phyloP scores from a whole-genome alignment of 2,797 vertebrate species.

The Chrosomus eos region DNA sequence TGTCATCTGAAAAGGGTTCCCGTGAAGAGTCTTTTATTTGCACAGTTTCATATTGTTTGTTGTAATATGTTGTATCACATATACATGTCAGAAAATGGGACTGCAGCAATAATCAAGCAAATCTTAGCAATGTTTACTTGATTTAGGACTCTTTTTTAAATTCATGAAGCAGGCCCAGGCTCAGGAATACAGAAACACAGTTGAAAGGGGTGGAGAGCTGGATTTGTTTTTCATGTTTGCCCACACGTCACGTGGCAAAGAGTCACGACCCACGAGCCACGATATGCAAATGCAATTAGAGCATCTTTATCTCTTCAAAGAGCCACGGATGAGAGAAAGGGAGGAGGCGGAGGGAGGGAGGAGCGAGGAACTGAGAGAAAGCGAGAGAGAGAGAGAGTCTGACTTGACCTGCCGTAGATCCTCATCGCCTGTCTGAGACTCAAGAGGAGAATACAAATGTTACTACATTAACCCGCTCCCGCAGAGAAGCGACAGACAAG shows the following conservation, averaged over 20 bases:
- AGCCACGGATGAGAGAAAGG: slow-evolving; percentile 68
- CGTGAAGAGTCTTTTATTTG: too few relatives aligned
- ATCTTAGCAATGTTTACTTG: not conserved
- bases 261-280: slow-evolving; percentile 59
- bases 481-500: slow-evolving; percentile 49
- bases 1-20: too few relatives aligned
- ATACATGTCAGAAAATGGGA: not conserved
- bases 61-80: too few relatives aligned
- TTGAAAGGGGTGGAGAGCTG: slow-evolving; percentile 22
- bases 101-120: not conserved
- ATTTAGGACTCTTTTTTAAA: not conserved
- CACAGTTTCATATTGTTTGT: too few relatives aligned
- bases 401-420: slow-evolving; percentile 73
- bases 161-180: not conserved
- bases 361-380: slow-evolving; percentile 36
- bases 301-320: slow-evolving; percentile 77
- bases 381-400: slow-evolving; percentile 57
- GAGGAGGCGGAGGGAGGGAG: slow-evolving; percentile 32
- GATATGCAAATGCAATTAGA: slow-evolving; percentile 80
- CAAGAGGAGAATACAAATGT: slow-evolving; percentile 74
- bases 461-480: slow-evolving; percentile 66
- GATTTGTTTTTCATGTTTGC: slow-evolving; percentile 52
- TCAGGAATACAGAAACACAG: not conserved
- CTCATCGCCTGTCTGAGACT: slow-evolving; percentile 62
- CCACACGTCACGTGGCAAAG: slow-evolving; percentile 46